Percentiles rank a stretch among this genome's conserved stretches.
phyloP scores from a whole-genome alignment of 2,113 vertebrate species.

The rabbit (Oryctolagus cuniculus) region DNA sequence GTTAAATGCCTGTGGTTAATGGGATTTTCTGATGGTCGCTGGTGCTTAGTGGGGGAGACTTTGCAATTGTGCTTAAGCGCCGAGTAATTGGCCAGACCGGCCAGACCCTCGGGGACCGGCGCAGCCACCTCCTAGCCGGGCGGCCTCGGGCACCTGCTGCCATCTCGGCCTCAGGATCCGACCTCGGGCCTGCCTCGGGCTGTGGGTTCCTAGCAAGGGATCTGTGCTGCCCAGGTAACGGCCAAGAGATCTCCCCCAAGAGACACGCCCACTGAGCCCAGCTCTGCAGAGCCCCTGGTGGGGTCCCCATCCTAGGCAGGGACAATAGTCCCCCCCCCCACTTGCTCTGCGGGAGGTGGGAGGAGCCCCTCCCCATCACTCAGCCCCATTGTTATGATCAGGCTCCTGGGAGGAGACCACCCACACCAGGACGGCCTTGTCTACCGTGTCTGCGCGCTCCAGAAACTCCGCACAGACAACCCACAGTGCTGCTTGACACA shows the following conservation, averaged over 20 bases:
- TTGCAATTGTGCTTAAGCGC: neutral
- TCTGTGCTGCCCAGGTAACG: neutral
- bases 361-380: neutral
- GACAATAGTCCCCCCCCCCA: neutral
- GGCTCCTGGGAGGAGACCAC: neutral
- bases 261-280: rapidly evolving
- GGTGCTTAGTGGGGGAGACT: neutral
- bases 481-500: neutral
- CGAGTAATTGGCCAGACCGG: neutral
- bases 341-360: neutral
- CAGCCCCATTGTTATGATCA: neutral
- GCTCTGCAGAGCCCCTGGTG: neutral
- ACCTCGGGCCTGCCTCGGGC: too few relatives aligned
- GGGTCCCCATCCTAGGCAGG: neutral
- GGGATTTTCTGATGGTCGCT: neutral
- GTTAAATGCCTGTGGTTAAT: neutral
- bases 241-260: too few relatives aligned
- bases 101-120: neutral
- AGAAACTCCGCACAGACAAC: neutral
- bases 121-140: rapidly evolving
- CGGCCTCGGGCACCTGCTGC: neutral
- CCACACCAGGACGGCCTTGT: neutral
- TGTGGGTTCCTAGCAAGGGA: rapidly evolving
- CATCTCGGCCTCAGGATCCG: neutral
- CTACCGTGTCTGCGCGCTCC: neutral